Evolutionary conservation across 2,888 invertebrate genomes (phyloP).

Genomic region (Ochropacha duplaris): DNA sequence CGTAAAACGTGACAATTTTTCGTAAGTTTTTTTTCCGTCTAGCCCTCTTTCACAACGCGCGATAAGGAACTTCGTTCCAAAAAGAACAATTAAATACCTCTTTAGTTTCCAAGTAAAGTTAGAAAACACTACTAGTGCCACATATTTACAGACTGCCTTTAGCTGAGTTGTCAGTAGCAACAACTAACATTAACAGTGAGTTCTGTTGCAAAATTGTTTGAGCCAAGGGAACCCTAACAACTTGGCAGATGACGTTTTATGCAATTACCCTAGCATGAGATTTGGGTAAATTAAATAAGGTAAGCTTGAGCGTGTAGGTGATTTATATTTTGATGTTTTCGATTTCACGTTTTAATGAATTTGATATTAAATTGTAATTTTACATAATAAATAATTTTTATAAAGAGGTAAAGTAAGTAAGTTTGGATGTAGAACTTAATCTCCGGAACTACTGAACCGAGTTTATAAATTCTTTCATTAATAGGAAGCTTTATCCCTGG

Average conservation of each 20-base stretch:
- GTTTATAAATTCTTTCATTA: no score
- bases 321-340: slow-evolving; percentile 6
- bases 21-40: no score
- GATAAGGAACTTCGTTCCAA: no score
- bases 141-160: slow-evolving; percentile 19
- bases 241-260: slow-evolving; percentile 52
- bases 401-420: no score
- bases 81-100: neutral
- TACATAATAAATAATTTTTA: no score
- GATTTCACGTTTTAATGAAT: no score
- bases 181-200: slow-evolving; percentile 32
- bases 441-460: no score
- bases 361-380: no score
- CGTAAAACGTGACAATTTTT: no score
- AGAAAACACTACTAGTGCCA: slow-evolving; percentile 12
- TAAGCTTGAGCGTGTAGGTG: slow-evolving; percentile 4
- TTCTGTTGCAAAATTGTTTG: slow-evolving; percentile 38
- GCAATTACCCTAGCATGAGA: slow-evolving; percentile 34
- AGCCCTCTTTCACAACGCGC: no score
- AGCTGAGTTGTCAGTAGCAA: slow-evolving; percentile 39
- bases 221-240: slow-evolving; percentile 35
- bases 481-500: no score
- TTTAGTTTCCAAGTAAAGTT: slow-evolving; percentile 1
- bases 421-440: no score
- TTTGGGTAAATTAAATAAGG: slow-evolving; percentile 23